Base-by-base conservation (phyloP, 2,888 invertebrate genomes). In the Chrysina gloriosa region DNA sequence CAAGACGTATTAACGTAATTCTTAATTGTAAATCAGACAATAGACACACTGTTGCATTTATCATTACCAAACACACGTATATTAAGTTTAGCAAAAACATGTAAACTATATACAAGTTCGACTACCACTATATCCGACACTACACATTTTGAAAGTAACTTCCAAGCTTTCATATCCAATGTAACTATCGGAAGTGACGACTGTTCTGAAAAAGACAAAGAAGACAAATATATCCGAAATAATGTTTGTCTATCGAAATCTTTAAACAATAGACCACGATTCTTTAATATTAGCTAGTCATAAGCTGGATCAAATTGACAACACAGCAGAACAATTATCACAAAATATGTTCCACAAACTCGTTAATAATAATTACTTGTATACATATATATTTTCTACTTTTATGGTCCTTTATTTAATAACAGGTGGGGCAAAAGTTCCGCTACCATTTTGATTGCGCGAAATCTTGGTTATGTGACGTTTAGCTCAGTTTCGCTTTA, bases 91-190 rank as follows among this genome's bases (percentile, higher is more conserved):
- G 9, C n/a, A 31, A n/a, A 5, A 4, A 36, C 34, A n/a, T 58
- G 58, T 34, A 61, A 21, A 31, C 19, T 58, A 6, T 58, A 21
- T 19, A 58, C 58, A 6, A 36, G 19, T 36, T 19, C 58, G 7
- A 36, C 58, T 2, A 34, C 36, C n/a, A n/a, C n/a, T n/a, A n/a
- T n/a, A n/a, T n/a, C n/a, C n/a, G n/a, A n/a, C n/a, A n/a, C n/a
- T n/a, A n/a, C n/a, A n/a, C n/a, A n/a, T n/a, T n/a, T n/a, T n/a
- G n/a, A n/a, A n/a, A n/a, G n/a, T n/a, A n/a, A n/a, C n/a, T n/a
- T n/a, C n/a, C n/a, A n/a, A n/a, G n/a, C n/a, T n/a, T n/a, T n/a
- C n/a, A n/a, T n/a, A 39, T 11, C 39, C 1, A 14, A 39, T 11
- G 5, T 39, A 5, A 5, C 9, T n/a, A 11, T 39, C 7, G 39